A percentile compares a stretch with the other conserved stretches of the same genome.
These are phyloP conservation scores for Oligia strigilis DNA, from an alignment of 2,888 invertebrate species.

Conservation along the genomic window DNA sequence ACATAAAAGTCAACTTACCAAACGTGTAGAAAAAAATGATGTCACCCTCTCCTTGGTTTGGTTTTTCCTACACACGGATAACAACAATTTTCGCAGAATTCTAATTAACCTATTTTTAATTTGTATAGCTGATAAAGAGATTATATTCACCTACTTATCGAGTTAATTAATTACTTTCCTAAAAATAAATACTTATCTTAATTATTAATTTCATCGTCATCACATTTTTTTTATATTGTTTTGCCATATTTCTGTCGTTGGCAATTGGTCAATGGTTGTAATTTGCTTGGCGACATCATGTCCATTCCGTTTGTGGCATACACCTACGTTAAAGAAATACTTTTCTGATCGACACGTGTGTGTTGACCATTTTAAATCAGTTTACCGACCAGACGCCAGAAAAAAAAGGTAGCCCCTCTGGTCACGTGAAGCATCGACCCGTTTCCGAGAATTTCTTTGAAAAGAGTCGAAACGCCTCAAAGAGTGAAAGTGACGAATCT, in stretches of 20 bases:
- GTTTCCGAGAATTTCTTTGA: background rate
- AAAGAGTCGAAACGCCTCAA: background rate
- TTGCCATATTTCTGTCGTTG: background rate
- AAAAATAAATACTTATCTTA: conserved; percentile 35
- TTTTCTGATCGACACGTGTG: background rate
- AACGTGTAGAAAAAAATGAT: background rate
- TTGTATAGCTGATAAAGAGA: conserved; percentile 31
- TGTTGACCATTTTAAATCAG: background rate
- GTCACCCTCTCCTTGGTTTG: background rate
- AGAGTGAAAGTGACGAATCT: background rate
- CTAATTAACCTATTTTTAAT: conserved; percentile 49
- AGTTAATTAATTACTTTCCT: conserved; percentile 20
- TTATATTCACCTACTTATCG: background rate
- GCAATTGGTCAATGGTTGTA: background rate
- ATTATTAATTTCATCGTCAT: background rate
- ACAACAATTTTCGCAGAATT: conserved; percentile 16
- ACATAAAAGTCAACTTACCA: background rate
- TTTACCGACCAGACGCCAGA: background rate
- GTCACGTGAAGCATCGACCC: background rate
- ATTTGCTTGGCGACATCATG: background rate
- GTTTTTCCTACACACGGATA: conserved; percentile 6
- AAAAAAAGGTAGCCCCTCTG: background rate
- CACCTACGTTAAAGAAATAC: background rate
- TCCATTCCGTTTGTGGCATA: background rate
- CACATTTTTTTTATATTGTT: background rate